These are phyloP conservation scores for Andrena minutula DNA, from an alignment of 2,888 invertebrate species.

Conservation along the genomic window DNA sequence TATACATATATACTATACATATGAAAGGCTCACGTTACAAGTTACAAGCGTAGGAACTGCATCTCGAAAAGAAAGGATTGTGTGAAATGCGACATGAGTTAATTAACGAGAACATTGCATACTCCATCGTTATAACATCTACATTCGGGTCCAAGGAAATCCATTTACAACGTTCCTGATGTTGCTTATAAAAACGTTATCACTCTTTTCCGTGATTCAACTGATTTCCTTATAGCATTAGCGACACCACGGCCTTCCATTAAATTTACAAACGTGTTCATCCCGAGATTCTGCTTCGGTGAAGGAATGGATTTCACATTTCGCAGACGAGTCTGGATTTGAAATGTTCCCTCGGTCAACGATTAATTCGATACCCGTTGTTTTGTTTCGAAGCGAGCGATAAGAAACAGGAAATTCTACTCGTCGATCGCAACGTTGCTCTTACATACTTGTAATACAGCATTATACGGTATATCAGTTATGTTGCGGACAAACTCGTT, in stretches of 20 bases:
- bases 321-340: neutral
- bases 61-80: slow-evolving; percentile 6
- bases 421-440: slow-evolving; percentile 17
- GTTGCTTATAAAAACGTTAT: slow-evolving; percentile 15
- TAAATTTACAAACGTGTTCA: slow-evolving; percentile 11
- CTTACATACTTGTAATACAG: slow-evolving; percentile 23
- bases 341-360: neutral
- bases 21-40: slow-evolving; percentile 12
- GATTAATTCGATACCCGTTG: neutral
- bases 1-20: slow-evolving; percentile 2
- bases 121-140: slow-evolving; percentile 31
- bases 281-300: neutral
- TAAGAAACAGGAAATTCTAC: slow-evolving; percentile 5
- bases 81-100: slow-evolving; percentile 22
- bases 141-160: slow-evolving; percentile 41
- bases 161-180: slow-evolving; percentile 25
- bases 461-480: slow-evolving; percentile 25
- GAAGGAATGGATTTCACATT: neutral
- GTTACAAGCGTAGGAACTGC: neutral
- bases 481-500: slow-evolving; percentile 61
- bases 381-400: neutral
- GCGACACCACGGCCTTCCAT: neutral
- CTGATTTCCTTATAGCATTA: neutral
- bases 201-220: slow-evolving; percentile 10
- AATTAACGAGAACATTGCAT: slow-evolving; percentile 5